Percentiles rank a stretch among this genome's conserved stretches.
Conservation (phyloP, 1,140 invertebrate genomes). For the Lamellibrachia luymesi region DNA sequence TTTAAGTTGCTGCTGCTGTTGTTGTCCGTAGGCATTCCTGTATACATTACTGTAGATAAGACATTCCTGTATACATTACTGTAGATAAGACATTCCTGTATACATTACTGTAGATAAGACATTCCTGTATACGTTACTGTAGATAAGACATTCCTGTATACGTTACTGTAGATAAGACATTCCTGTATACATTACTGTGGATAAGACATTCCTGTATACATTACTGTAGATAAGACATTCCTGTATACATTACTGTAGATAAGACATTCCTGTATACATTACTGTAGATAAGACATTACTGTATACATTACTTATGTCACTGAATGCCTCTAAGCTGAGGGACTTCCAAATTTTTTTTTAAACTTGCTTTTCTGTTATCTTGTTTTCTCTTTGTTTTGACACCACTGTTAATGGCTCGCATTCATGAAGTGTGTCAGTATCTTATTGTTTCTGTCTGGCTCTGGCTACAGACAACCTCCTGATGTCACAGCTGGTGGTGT, state of each 20-base stretch:
- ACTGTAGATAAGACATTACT: no score
- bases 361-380: neutral
- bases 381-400: neutral
- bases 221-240: no score
- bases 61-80: no score
- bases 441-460: neutral
- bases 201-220: no score
- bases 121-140: neutral
- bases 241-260: neutral
- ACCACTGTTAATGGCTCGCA: neutral
- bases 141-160: neutral
- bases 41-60: neutral
- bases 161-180: neutral
- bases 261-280: neutral
- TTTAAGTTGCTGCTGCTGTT: neutral
- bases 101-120: no score
- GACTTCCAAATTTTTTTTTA: neutral
- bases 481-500: neutral
- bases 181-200: no score
- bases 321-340: neutral
- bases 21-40: neutral
- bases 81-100: no score
- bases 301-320: neutral
- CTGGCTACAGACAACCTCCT: neutral
- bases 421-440: neutral